These are phyloP conservation scores for Campopleginae sp. DNA, from an alignment of 2,888 invertebrate species.

Conservation along the genomic window DNA sequence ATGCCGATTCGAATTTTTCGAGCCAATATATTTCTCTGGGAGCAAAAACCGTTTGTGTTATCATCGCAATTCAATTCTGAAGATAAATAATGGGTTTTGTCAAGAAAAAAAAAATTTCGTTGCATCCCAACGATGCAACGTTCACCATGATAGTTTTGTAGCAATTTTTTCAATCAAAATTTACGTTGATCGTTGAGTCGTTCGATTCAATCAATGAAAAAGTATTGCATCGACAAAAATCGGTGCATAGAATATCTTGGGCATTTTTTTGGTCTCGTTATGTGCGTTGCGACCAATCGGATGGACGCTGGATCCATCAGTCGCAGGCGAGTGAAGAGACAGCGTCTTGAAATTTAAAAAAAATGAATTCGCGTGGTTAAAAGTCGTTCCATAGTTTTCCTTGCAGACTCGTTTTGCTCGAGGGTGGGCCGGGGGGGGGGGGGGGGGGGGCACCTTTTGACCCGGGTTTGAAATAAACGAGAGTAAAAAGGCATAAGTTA, in stretches of 20 bases:
- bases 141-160: too few relatives aligned
- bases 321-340: background rate
- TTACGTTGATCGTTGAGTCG: background rate
- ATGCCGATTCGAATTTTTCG: too few relatives aligned
- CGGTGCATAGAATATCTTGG: background rate
- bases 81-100: too few relatives aligned
- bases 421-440: background rate
- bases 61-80: too few relatives aligned
- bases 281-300: background rate
- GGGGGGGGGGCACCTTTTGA: slow-evolving; percentile 67
- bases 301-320: background rate
- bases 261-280: background rate
- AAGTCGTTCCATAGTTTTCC: slow-evolving; percentile 53
- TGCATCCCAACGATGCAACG: too few relatives aligned
- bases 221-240: background rate
- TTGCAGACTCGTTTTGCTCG: slow-evolving; percentile 10
- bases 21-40: too few relatives aligned
- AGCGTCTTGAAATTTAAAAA: slow-evolving; percentile 12
- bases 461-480: slow-evolving; percentile 66
- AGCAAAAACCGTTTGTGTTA: too few relatives aligned
- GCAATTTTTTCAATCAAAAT: background rate
- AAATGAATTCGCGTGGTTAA: slow-evolving; percentile 57
- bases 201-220: background rate
- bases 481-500: slow-evolving; percentile 40
- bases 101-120: too few relatives aligned